Evolutionary conservation across 2,797 vertebrate genomes (phyloP).

Genomic region (Remorina albescens): DNA sequence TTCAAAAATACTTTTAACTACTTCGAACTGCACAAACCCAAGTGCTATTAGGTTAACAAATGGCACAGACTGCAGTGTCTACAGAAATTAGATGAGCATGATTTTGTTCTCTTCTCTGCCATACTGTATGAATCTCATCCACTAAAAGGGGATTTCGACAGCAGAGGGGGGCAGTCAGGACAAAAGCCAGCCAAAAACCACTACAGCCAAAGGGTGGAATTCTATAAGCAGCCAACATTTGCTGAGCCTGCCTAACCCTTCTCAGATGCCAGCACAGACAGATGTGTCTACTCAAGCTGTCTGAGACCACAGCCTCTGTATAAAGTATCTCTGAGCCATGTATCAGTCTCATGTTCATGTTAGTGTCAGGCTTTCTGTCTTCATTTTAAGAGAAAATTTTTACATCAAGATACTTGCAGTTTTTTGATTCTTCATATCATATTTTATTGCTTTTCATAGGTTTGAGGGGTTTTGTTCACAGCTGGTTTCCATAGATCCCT

Average conservation of each 20-base stretch:
- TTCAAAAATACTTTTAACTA: conserved; percentile 57
- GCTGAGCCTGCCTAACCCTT: conserved; percentile 16
- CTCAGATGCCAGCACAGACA: conserved; percentile 23
- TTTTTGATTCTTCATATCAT: conserved; percentile 18
- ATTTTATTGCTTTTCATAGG: neutral
- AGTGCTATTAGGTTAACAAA: conserved; percentile 43
- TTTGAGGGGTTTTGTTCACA: conserved; percentile 3
- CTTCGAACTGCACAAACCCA: conserved; percentile 37
- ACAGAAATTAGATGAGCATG: conserved; percentile 39
- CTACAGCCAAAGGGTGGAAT: conserved; percentile 37
- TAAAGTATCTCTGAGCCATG: conserved; percentile 14
- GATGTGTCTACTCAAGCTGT: conserved; percentile 9
- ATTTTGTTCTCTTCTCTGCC: conserved; percentile 40
- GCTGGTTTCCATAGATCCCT: neutral
- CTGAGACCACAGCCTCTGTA: conserved; percentile 22
- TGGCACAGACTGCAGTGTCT: conserved; percentile 35
- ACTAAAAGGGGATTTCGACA: conserved; percentile 52
- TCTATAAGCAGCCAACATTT: conserved; percentile 47
- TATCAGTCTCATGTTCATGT: conserved; percentile 15
- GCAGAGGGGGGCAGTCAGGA: conserved; percentile 4
- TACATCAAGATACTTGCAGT: conserved; percentile 7
- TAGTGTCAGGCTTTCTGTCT: conserved; percentile 25
- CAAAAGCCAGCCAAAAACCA: conserved; percentile 42
- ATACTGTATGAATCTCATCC: conserved; percentile 31
- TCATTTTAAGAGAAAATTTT: conserved; percentile 23